phyloP scores from a whole-genome alignment of 2,113 vertebrate species.

The Muscicapa adusta region DNA sequence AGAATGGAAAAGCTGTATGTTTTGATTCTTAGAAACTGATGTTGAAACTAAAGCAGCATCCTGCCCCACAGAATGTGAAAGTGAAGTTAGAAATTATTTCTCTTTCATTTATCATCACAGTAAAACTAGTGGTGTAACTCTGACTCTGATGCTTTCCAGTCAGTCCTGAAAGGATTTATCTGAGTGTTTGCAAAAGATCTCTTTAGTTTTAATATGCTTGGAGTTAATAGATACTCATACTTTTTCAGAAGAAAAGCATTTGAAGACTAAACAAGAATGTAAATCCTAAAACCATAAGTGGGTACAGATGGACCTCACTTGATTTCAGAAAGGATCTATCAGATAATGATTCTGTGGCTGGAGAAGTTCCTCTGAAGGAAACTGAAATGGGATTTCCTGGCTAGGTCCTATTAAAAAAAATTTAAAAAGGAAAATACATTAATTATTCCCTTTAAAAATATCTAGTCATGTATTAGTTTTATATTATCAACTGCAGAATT shows the following conservation, averaged over 20 bases:
- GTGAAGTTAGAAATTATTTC: conserved; percentile 52
- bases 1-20: not conserved
- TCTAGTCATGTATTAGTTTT: not conserved
- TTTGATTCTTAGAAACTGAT: not conserved
- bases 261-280: conserved; percentile 10
- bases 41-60: not conserved
- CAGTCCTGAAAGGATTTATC: conserved; percentile 15
- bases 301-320: conserved; percentile 17
- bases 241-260: conserved; percentile 12
- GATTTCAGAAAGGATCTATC: conserved; percentile 14
- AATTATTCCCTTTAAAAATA: not conserved
- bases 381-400: not conserved
- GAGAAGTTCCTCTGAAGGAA: not conserved
- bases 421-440: not conserved
- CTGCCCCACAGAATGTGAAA: conserved; percentile 33
- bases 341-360: not conserved
- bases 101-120: conserved; percentile 52
- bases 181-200: not conserved
- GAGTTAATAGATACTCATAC: not conserved
- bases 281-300: conserved; percentile 23
- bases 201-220: not conserved
- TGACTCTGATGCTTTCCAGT: conserved; percentile 36
- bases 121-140: not conserved
- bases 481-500: not conserved
- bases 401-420: not conserved